A percentile compares a stretch with the other conserved stretches of the same genome.
Conservation (phyloP, 2,113 vertebrate species). For the Lagopus leucura region DNA sequence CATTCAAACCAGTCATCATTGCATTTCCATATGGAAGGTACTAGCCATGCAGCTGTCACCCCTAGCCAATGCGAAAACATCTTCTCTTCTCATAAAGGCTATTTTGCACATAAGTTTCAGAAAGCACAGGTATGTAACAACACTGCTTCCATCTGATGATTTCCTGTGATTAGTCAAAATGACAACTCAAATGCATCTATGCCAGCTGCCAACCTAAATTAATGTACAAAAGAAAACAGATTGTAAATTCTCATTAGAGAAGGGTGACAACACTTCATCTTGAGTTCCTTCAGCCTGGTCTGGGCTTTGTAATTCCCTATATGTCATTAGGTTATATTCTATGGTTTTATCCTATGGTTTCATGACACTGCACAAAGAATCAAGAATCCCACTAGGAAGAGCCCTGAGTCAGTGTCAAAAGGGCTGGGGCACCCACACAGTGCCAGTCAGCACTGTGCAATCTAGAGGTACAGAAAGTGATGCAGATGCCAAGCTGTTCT, state of each 20-base stretch:
- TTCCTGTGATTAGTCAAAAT: background rate
- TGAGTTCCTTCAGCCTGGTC: background rate
- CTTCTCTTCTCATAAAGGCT: background rate
- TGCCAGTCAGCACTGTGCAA: background rate
- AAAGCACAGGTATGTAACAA: background rate
- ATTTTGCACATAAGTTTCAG: background rate
- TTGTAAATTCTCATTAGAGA: background rate
- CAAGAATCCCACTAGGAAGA: background rate
- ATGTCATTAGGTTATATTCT: background rate
- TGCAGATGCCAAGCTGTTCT: background rate
- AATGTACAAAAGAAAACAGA: background rate
- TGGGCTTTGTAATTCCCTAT: background rate
- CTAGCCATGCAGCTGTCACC: background rate
- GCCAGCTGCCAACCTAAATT: background rate
- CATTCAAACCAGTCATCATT: background rate
- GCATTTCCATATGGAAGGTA: background rate
- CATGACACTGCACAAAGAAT: background rate
- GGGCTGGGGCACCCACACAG: background rate
- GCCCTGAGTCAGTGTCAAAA: background rate
- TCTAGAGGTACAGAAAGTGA: background rate
- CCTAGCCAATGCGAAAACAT: background rate
- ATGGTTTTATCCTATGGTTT: background rate
- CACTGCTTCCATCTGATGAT: background rate
- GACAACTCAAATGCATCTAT: rapidly evolving
- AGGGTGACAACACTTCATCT: background rate